Evolutionary conservation across 2,113 vertebrate species (phyloP).

Genomic region (human): GRCh38 chr3:34626001-34626500

Average conservation of each 20-base stretch:
- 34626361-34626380: neutral
- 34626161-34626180: neutral
- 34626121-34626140: neutral
- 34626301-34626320: conserved; percentile 10
- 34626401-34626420: neutral
- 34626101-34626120: neutral
- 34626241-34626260: neutral
- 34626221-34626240: neutral
- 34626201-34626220: neutral
- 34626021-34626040: neutral
- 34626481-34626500: neutral
- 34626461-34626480: neutral
- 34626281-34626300: neutral
- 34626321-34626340: neutral
- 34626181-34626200: neutral
- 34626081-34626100: neutral
- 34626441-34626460: neutral
- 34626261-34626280: neutral
- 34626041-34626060: neutral
- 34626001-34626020: neutral
- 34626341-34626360: neutral
- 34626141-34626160: neutral
- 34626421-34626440: neutral
- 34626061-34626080: neutral
- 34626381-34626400: neutral